Evolutionary conservation across 2,888 invertebrate species (phyloP).

Genomic region (Metallyticus violacea): DNA sequence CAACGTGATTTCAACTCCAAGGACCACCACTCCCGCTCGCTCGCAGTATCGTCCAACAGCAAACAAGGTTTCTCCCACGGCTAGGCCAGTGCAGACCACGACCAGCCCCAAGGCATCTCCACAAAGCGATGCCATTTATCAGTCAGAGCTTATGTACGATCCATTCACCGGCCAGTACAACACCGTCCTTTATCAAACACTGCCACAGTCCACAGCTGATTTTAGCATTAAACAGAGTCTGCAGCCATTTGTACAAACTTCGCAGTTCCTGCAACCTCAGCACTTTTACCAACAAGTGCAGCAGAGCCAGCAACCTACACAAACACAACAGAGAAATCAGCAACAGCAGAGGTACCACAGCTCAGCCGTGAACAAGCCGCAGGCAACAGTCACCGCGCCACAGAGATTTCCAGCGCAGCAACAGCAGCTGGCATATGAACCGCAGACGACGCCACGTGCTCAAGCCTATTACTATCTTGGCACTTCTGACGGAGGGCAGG

Average conservation of each 20-base stretch:
- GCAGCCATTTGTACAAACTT: conserved; percentile 66
- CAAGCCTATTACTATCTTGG: conserved; percentile 54
- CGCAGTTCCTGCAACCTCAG: conserved; percentile 39
- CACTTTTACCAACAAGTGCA: conserved; percentile 58
- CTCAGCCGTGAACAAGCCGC: not conserved
- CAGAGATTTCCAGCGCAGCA: conserved; percentile 38
- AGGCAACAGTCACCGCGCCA: not conserved
- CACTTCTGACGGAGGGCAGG: conserved; percentile 44
- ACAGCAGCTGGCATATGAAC: conserved; percentile 41
- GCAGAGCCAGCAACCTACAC: conserved; percentile 63
- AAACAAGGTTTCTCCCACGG: conserved; percentile 42
- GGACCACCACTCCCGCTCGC: conserved; percentile 16
- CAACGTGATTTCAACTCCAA: conserved; percentile 55
- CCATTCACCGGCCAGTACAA: conserved; percentile 75
- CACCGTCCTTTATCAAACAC: conserved; percentile 70
- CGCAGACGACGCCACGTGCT: conserved; percentile 39
- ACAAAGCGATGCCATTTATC: conserved; percentile 65
- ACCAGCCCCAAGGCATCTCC: conserved; percentile 17
- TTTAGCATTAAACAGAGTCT: conserved; percentile 69
- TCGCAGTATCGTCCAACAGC: conserved; percentile 40
- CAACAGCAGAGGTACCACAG: conserved; percentile 51
- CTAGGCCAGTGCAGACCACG: conserved; percentile 21
- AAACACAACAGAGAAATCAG: conserved; percentile 49
- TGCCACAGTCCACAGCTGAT: conserved; percentile 68
- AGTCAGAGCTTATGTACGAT: conserved; percentile 74